Evolutionary conservation across 2,888 invertebrate species (phyloP), one percentile per base, ranked within the genome.

Genomic region (Chrysopilus asiliformis): DNA sequence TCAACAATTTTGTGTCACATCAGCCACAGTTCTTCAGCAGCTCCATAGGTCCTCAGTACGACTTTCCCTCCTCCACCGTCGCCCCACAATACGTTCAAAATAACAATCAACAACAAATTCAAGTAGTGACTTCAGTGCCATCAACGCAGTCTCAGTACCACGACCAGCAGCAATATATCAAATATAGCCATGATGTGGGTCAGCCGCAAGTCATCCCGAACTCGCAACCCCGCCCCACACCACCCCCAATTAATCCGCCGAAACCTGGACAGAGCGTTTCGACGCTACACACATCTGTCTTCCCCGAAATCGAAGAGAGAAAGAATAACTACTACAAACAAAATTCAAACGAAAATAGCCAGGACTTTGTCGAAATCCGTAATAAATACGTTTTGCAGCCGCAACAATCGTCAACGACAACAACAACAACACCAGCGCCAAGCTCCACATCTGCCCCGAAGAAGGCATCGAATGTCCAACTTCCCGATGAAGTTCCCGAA

Each of bases 401-500:
- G 12, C 32, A 39, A 9, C 17, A 31, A 27, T 14, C 46, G 41
- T 19, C 44, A 45, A 17, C 47, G 44, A 25, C 45, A 49, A 18
- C 45, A 49, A 12, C 53, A 52, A 38, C 49, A 45, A 41, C 51
- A 46, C 43, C 53, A 39, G 44, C 54, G 36, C 44, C 53, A 28
- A 46, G 58, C 4, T 51, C 59, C 36, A 50, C 50, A 4, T 31
- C 43, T 43, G 41, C 45, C 42, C 41, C 39, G 31, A 28, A 42
- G 44, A 43, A 56, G 53, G 36, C 51, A 54, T 31, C 53, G 33
- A 68, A 68, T 34, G 70, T 74, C 45, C 64, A 70, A 47, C 63
- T 89, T 28, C 89, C 89, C 9, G 86, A 85, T 50, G 87, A 89
- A 66, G 86, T 87, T 5, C 89, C 89, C 4, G 86, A 85, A 45